phyloP scores from a whole-genome alignment of 2,797 vertebrate genomes.

The Decapterus maruadsi region DNA sequence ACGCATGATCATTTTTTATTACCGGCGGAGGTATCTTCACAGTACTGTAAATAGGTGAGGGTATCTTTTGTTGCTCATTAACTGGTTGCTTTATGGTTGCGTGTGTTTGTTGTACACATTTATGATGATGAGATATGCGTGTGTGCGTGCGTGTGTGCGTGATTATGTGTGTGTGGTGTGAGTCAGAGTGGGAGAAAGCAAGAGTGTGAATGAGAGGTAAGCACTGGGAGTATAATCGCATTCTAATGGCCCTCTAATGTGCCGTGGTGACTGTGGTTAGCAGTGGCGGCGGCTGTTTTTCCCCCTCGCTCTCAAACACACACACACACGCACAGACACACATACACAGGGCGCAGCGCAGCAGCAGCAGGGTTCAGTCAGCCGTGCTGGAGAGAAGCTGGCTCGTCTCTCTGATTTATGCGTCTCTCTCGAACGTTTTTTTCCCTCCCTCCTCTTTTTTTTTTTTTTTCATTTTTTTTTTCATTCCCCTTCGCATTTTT shows the following conservation, averaged over 20 bases:
- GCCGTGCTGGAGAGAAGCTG: constrained; percentile 83
- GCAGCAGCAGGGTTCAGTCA: constrained; percentile 83
- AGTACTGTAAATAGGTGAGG: constrained; percentile 70
- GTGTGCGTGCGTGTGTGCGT: constrained; percentile 42
- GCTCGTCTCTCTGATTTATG: constrained; percentile 86
- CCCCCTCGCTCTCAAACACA: constrained; percentile 33
- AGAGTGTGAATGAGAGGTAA: constrained; percentile 84
- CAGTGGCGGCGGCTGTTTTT: constrained; percentile 81
- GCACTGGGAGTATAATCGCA: constrained; percentile 85
- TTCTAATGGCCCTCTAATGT: constrained; percentile 87
- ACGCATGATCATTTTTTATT: constrained; percentile 47
- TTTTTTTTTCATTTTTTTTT: constrained; percentile 18
- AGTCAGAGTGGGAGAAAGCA: constrained; percentile 67
- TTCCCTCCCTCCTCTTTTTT: constrained; percentile 43
- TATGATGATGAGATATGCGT: constrained; percentile 61
- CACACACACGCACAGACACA: constrained; percentile 9
- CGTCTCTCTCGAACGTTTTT: constrained; percentile 82
- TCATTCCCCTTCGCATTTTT: constrained; percentile 61
- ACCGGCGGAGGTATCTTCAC: constrained; percentile 60
- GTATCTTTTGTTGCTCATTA: constrained; percentile 74
- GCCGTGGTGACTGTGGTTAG: constrained; percentile 86
- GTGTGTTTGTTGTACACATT: constrained; percentile 64
- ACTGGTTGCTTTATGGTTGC: constrained; percentile 72
- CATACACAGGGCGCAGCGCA: constrained; percentile 64
- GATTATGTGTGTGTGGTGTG: constrained; percentile 46